Percentiles rank a stretch among this genome's conserved stretches.
phyloP scores from a whole-genome alignment of 2,113 vertebrate species.

The Ceyx melanurus region DNA sequence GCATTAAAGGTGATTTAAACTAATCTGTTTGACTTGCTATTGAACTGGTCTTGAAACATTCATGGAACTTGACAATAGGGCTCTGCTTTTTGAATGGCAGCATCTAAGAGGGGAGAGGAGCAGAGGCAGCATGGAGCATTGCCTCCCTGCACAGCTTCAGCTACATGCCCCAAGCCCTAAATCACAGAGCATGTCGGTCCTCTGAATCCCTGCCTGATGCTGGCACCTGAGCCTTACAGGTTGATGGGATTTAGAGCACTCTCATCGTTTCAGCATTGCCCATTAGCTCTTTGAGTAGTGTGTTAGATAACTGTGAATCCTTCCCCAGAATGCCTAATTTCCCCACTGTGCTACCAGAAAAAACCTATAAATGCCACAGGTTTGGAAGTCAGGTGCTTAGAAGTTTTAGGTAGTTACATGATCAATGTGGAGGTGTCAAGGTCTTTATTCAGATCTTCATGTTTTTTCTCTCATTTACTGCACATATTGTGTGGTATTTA shows the following conservation, averaged over 20 bases:
- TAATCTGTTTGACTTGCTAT: constrained; percentile 1
- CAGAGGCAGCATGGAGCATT: not conserved
- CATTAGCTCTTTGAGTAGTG: rapidly evolving
- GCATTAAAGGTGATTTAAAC: constrained; percentile 26
- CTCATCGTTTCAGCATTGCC: not conserved
- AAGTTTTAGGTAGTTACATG: not conserved
- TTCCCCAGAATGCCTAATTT: not conserved
- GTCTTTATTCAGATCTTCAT: rapidly evolving
- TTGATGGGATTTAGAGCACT: not conserved
- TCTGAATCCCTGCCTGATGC: not conserved
- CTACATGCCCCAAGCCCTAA: not conserved
- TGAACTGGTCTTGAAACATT: not conserved
- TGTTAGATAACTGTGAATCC: not conserved
- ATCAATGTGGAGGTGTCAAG: not conserved
- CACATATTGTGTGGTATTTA: not conserved
- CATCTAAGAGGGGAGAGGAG: not conserved
- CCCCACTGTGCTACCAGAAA: not conserved
- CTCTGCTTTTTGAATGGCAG: not conserved
- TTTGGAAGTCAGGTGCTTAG: not conserved
- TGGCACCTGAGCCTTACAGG: not conserved
- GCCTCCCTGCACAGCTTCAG: not conserved
- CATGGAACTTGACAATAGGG: not conserved
- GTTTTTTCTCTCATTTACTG: not conserved
- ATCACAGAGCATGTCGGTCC: not conserved
- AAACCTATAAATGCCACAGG: not conserved